A percentile compares a stretch with the other conserved stretches of the same genome.
Conservation (phyloP, 1,140 invertebrate species). For the Xylocopa sonorina region DNA sequence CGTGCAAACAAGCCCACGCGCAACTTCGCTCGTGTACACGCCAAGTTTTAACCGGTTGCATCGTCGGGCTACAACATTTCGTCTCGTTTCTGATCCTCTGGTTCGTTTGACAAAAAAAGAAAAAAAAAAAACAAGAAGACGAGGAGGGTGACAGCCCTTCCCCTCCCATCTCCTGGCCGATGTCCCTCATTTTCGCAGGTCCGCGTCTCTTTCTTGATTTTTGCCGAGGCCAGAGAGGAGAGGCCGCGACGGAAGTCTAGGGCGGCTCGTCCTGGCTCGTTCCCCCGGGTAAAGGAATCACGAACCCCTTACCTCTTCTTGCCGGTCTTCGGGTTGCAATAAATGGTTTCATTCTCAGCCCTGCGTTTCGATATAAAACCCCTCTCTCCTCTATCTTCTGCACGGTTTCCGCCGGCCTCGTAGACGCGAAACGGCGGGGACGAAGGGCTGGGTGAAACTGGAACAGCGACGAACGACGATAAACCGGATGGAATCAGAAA, state of each 20-base stretch:
- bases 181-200: constrained; percentile 61
- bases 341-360: constrained; percentile 76
- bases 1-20: not conserved
- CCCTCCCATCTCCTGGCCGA: too few species aligned
- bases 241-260: constrained; percentile 31
- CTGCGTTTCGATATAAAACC: constrained; percentile 69
- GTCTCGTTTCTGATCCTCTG: not conserved
- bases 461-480: constrained; percentile 59
- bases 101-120: not conserved
- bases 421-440: not conserved
- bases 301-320: constrained; percentile 65
- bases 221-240: constrained; percentile 23
- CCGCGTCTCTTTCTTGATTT: constrained; percentile 58
- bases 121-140: too few species aligned
- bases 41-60: not conserved
- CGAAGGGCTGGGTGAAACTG: constrained; percentile 49
- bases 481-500: constrained; percentile 73
- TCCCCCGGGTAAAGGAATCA: constrained; percentile 61
- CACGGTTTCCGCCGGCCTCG: constrained; percentile 5
- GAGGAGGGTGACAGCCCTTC: constrained; percentile 49
- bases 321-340: constrained; percentile 65
- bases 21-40: not conserved
- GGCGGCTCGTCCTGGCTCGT: constrained; percentile 55
- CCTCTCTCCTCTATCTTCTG: constrained; percentile 27
- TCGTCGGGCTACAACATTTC: not conserved